Evolutionary conservation across 2,113 vertebrate species (phyloP).

Genomic region (Marcusenius ussheri): DNA sequence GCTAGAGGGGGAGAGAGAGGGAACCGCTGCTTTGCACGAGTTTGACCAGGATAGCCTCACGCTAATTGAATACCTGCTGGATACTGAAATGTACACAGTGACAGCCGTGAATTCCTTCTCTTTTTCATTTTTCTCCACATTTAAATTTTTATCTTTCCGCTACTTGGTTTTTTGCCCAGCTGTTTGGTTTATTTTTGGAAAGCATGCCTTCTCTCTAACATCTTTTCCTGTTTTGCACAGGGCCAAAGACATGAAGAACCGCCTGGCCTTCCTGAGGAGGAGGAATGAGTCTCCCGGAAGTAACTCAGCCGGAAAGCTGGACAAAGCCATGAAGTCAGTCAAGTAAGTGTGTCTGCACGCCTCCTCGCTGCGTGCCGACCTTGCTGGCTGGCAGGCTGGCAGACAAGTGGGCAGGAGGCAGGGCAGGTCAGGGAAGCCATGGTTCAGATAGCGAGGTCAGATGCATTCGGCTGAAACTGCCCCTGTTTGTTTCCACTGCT

Average conservation of each 20-base stretch:
- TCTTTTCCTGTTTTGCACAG: constrained; percentile 43
- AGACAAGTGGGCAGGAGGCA: not conserved
- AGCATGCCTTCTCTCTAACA: not conserved
- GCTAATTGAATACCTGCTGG: constrained; percentile 3
- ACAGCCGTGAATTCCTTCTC: not conserved
- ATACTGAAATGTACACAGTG: constrained; percentile 14
- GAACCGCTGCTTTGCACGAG: not conserved
- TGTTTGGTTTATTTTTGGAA: constrained; percentile 5
- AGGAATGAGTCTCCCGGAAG: constrained; percentile 59
- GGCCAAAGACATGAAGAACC: constrained; percentile 76
- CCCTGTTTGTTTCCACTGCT: not conserved
- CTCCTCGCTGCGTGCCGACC: not conserved
- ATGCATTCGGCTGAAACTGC: not conserved
- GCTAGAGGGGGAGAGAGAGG: not conserved
- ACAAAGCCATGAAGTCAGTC: constrained; percentile 73
- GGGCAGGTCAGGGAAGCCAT: not conserved
- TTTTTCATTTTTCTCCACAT: not conserved
- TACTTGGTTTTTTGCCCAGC: not conserved
- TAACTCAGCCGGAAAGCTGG: constrained; percentile 63
- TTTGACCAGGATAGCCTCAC: not conserved
- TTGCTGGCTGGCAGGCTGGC: not conserved
- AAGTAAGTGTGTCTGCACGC: constrained; percentile 55
- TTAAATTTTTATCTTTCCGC: not conserved
- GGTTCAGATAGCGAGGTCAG: not conserved
- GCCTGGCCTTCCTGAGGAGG: constrained; percentile 69